These are phyloP conservation scores for Tolmerus cingulatus DNA, from an alignment of 2,888 invertebrate species.

Conservation along the genomic window DNA sequence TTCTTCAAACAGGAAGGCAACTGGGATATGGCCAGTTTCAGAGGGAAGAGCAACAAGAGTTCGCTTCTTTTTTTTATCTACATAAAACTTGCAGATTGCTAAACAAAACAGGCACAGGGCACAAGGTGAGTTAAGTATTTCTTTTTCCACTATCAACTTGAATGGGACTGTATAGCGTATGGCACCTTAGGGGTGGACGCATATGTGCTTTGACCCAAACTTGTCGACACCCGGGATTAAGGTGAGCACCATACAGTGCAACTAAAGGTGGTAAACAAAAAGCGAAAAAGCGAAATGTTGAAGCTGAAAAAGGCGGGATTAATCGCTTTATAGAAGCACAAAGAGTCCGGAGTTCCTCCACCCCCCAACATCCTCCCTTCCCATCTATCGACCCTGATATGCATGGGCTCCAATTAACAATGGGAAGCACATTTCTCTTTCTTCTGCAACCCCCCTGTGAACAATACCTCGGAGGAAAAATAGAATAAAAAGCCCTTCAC, in stretches of 20 bases:
- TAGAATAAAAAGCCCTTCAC: neutral
- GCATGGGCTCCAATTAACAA: constrained; percentile 33
- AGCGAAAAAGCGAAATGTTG: neutral
- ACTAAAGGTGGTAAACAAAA: neutral
- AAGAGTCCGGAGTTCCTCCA: neutral
- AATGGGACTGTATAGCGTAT: neutral
- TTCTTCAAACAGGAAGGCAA: constrained; percentile 21
- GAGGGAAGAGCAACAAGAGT: constrained; percentile 1
- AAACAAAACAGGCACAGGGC: neutral
- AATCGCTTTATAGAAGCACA: constrained; percentile 8
- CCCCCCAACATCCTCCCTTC: neutral
- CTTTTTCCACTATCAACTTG: neutral
- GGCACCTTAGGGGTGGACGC: neutral
- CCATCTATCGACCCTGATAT: neutral
- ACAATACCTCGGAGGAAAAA: neutral
- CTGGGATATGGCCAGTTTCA: constrained; percentile 11
- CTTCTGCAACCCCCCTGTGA: neutral
- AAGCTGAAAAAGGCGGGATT: neutral
- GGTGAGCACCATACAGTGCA: neutral
- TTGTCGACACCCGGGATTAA: neutral
- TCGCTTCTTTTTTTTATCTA: neutral
- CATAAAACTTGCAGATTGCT: constrained; percentile 10
- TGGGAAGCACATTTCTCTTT: neutral
- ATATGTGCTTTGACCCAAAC: neutral
- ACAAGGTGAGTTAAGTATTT: neutral